Conservation (phyloP, 2,797 vertebrate genomes). For the Sorex maritimensis region DNA sequence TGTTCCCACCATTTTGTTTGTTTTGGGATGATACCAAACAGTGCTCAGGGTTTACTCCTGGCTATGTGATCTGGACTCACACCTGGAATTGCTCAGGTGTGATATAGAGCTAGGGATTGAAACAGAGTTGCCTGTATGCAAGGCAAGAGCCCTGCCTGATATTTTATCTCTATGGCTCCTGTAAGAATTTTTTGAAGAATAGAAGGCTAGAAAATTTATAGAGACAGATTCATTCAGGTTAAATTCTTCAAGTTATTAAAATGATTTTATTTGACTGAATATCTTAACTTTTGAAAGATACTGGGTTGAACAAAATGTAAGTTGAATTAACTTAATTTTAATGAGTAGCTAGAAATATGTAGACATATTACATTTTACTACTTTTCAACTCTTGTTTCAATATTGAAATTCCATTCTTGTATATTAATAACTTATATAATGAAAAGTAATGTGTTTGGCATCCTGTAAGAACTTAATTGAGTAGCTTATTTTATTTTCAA, state of each 20-base stretch:
- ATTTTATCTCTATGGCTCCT: background rate
- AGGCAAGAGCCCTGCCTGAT: no score
- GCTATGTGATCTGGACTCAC: no score
- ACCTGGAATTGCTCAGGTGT: no score
- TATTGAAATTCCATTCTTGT: background rate
- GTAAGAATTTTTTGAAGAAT: slow-evolving; percentile 1
- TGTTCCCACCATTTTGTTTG: no score
- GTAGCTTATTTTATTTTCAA: slow-evolving; percentile 11
- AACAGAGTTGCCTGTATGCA: no score
- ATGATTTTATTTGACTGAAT: slow-evolving; percentile 26
- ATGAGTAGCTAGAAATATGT: background rate
- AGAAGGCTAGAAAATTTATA: background rate
- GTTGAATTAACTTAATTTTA: background rate
- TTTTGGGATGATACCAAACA: no score
- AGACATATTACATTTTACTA: background rate
- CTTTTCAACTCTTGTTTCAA: background rate
- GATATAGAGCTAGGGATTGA: no score
- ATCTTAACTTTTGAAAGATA: slow-evolving; percentile 55
- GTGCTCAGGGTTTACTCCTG: no score
- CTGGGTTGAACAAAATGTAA: slow-evolving; percentile 34
- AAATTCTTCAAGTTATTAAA: slow-evolving; percentile 25
- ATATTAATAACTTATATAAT: slow-evolving; percentile 5
- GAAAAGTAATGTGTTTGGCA: slow-evolving; percentile 25
- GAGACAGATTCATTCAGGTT: slow-evolving; percentile 34
- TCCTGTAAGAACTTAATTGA: background rate